Evolutionary conservation across 2,888 invertebrate genomes (phyloP).

Genomic region (Lottia scabra): DNA sequence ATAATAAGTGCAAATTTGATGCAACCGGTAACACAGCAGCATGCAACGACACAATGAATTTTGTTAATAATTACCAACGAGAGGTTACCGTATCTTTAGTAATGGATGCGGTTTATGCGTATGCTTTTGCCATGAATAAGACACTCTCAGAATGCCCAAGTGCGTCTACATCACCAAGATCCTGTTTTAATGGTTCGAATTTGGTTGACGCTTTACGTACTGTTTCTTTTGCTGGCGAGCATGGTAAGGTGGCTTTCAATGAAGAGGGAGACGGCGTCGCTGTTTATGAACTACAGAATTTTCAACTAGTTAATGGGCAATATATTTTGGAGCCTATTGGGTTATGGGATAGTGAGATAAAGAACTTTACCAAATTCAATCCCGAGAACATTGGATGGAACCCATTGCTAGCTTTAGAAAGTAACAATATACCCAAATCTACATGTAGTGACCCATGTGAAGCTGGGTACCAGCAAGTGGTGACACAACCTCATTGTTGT

Average conservation of each 20-base stretch:
- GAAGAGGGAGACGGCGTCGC: conserved; percentile 28
- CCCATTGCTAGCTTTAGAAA: neutral
- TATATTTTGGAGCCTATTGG: conserved; percentile 22
- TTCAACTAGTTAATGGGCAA: conserved; percentile 9
- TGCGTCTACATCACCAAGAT: conserved; percentile 2
- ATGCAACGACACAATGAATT: conserved; percentile 5
- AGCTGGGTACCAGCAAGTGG: conserved; percentile 33
- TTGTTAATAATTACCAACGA: conserved; percentile 18
- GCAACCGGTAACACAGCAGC: neutral
- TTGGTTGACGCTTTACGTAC: conserved; percentile 22
- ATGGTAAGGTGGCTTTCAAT: conserved; percentile 32
- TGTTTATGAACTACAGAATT: conserved; percentile 25
- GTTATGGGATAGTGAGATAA: conserved; percentile 25
- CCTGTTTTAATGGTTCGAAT: conserved; percentile 19
- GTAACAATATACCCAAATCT: conserved; percentile 20
- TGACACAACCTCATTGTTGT: conserved; percentile 40
- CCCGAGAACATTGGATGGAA: conserved; percentile 11
- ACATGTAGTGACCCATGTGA: conserved; percentile 41
- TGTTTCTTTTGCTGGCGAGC: conserved; percentile 25
- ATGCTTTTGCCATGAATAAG: conserved; percentile 30
- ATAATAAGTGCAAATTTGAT: conserved; percentile 26
- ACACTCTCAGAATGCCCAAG: conserved; percentile 22
- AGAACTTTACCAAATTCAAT: conserved; percentile 13
- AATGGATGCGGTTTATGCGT: conserved; percentile 36
- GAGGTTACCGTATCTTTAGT: conserved; percentile 34